Conservation (phyloP, 2,113 vertebrate species). For the Ivindomyrus marchei region DNA sequence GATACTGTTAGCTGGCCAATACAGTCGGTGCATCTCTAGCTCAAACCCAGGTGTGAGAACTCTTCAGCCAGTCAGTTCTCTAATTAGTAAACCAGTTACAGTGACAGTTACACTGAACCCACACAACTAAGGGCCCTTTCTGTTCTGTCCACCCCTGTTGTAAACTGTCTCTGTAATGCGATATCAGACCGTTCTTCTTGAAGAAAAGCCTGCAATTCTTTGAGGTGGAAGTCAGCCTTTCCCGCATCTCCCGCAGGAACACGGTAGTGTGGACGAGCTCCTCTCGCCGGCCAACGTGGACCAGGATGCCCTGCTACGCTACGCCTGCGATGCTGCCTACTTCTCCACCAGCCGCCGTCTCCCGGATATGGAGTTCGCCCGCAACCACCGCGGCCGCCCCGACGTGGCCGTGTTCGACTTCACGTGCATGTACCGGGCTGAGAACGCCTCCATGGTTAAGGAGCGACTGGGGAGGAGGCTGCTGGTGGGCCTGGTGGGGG, state of each 20-base stretch:
- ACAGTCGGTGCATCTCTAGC: neutral
- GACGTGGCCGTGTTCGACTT: constrained; percentile 85
- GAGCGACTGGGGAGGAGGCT: constrained; percentile 63
- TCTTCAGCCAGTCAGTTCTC: neutral
- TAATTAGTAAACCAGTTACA: neutral
- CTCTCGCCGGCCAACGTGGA: constrained; percentile 65
- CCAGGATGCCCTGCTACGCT: constrained; percentile 57
- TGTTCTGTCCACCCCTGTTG: neutral
- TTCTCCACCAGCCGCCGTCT: constrained; percentile 71
- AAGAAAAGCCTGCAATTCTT: neutral
- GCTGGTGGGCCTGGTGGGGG: constrained; percentile 75
- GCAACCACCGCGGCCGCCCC: constrained; percentile 46
- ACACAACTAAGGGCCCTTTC: neutral
- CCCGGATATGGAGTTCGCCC: constrained; percentile 66
- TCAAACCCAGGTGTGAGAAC: neutral
- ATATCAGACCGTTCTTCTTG: neutral
- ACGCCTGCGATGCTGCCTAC: constrained; percentile 67
- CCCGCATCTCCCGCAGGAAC: constrained; percentile 56
- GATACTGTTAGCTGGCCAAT: neutral
- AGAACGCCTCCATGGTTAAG: constrained; percentile 71
- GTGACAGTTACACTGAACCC: neutral
- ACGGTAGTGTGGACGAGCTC: constrained; percentile 58
- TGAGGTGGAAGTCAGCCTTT: neutral
- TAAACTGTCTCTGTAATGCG: neutral
- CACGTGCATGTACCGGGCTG: constrained; percentile 78